Evolutionary conservation across 2,888 invertebrate genomes (phyloP), one percentile per base, ranked within the genome.

Genomic region (Drosophila infuscata): DNA sequence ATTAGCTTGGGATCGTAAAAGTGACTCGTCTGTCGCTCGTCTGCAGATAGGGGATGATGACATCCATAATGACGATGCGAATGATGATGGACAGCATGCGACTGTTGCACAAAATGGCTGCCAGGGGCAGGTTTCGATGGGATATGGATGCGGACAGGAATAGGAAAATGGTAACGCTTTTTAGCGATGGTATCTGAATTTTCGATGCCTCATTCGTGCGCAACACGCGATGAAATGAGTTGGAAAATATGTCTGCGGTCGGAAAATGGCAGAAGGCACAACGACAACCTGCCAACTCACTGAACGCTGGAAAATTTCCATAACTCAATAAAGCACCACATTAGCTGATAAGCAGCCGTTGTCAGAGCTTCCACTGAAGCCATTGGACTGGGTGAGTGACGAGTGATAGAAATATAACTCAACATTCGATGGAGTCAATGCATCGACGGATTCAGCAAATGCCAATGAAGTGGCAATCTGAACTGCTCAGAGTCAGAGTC

Each of bases 1-100:
- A 92, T 92, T 92, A 92, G 92, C 92, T 90, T 91, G 83, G 91
- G 89, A 91, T 92, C 91, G 82, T 90, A 88, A 84, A 84, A 53
- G 52, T 38, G 48, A 53, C 70, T 49, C 32, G 52, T 41, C 38
- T 41, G 41, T 41, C 46, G 60, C 52, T 70, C 29, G 29, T 20
- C 35, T 69, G 54, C 12, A 36, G 43, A 33, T 46, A 46, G 72
- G 54, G 53, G 86, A 68, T 54, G 72, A 87, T 68, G 82, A 74
- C 66, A 68, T 72, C 54, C 70, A 51, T 52, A 41, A 76, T 64
- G 70, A 67, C 25, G 58, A 59, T 54, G 59, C 36, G 12, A 56
- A 56, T 70, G 74, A 69, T 74, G 74, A 78, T 68, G 59, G 61
- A 78, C 30, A 58, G 43, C 33, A 66, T 52, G 60, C 62, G 58